Conservation (phyloP, 2,113 vertebrate genomes). For the human region DNA sequence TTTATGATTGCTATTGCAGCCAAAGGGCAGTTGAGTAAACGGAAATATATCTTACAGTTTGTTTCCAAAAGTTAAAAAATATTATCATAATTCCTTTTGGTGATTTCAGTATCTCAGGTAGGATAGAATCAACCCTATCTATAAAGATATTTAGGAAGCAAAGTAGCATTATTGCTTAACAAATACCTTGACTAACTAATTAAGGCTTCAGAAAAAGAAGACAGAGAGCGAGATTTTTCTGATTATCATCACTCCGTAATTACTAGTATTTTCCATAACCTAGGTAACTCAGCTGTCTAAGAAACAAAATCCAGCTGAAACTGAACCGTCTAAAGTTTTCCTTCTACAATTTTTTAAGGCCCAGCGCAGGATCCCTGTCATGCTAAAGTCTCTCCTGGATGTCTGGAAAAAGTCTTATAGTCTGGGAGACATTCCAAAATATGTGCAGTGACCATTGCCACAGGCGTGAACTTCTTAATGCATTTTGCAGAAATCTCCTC, state of each 20-base stretch:
- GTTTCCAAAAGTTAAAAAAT: conserved; percentile 42
- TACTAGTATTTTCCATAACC: conserved; percentile 75
- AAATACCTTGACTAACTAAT: neutral
- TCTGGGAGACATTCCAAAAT: conserved; percentile 85
- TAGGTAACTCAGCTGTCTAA: conserved; percentile 65
- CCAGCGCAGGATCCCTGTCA: conserved; percentile 79
- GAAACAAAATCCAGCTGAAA: conserved; percentile 76
- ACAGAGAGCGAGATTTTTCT: neutral
- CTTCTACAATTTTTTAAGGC: conserved; percentile 67
- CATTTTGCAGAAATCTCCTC: conserved; percentile 83
- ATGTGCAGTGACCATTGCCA: conserved; percentile 81
- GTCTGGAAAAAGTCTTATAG: conserved; percentile 87
- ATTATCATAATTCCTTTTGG: neutral
- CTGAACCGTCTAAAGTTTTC: conserved; percentile 73
- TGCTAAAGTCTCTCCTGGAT: conserved; percentile 76
- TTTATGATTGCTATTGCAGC: neutral
- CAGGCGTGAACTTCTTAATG: conserved; percentile 86
- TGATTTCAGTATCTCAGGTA: neutral
- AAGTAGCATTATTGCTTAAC: neutral
- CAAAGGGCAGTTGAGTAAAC: neutral
- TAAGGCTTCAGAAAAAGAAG: neutral
- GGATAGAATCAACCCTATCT: neutral
- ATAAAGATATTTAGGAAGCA: neutral
- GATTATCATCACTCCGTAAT: neutral
- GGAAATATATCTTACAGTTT: neutral